Base-by-base conservation (phyloP, 2,113 vertebrate genomes). In the Potamarius usumacintae region DNA sequence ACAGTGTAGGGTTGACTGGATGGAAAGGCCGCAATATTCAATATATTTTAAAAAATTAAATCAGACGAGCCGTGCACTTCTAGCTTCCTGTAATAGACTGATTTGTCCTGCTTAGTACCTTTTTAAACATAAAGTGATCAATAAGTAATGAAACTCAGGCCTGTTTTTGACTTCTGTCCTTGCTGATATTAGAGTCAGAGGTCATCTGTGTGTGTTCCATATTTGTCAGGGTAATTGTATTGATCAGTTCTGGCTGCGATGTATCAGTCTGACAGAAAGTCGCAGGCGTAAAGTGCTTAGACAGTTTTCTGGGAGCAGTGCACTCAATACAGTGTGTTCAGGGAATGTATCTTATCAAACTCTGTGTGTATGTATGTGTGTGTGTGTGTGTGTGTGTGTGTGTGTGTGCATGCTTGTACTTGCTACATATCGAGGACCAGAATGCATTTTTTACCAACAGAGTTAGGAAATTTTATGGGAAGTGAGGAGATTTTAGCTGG, bases 201-300 rank as follows among this genome's bases (percentile, higher is more conserved):
- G 48, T 82, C 72, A 83, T 60, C 57, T 80, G 79, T 62, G 72
- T 48, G 76, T 72, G 27, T 67, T 79, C 74, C n/a, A n/a, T 87
- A 69, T 87, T 86, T 83, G 79, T 85, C 86, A 83, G 85, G 84
- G 82, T 85, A 86, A 86, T 85, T 82, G 67, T 85, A 87, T 88
- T 57, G 85, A 90, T 82, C 80, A 69, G 60, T 57, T 83, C 69
- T 86, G 58, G 25, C 57, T 86, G 86, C 88, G 85, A 72, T 89
- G 82, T 76, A 80, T 88, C 87, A 87, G 82, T 52, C 34, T 87
- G 89, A 90, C 87, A 88, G 65, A 83, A 55, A 80, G 84, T 87
- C 72, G 89, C 50, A 85, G 84, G 76, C 58, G 80, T 82, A 69
- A 85, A 80, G 65, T 86, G 63, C 78, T 74, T 60, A 88, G 79